Evolutionary conservation across 1,140 invertebrate genomes (phyloP).

Genomic region (Drosophila ohnishii): DNA sequence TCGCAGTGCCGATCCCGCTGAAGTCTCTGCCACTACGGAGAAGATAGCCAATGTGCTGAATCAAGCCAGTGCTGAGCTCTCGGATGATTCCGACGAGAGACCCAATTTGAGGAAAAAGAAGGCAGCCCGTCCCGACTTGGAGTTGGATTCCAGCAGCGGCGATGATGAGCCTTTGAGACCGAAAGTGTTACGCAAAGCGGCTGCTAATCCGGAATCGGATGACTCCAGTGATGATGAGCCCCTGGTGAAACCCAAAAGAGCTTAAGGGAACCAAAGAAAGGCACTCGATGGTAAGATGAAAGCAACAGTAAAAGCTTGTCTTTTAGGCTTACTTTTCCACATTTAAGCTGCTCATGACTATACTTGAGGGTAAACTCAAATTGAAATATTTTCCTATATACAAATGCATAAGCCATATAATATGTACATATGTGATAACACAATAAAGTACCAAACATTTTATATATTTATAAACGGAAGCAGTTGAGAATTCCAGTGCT

Average conservation of each 20-base stretch:
- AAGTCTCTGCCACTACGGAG: slow-evolving; percentile 2
- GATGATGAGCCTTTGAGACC: not conserved
- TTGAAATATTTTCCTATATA: slow-evolving; percentile 6
- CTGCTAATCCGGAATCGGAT: slow-evolving; percentile 2
- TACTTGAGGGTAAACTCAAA: not conserved
- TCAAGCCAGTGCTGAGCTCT: not conserved
- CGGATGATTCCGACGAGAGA: slow-evolving; percentile 11
- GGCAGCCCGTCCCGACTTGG: not conserved
- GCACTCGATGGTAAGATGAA: not conserved
- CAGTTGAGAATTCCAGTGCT: not conserved
- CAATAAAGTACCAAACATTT: slow-evolving; percentile 12
- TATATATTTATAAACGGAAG: slow-evolving; percentile 14
- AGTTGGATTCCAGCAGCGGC: not conserved
- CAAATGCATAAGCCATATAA: not conserved
- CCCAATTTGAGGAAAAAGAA: not conserved
- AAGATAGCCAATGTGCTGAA: slow-evolving; percentile 35
- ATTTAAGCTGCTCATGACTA: not conserved
- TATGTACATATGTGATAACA: slow-evolving; percentile 25
- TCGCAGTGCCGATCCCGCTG: slow-evolving; percentile 2
- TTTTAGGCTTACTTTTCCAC: not conserved
- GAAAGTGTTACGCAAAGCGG: not conserved
- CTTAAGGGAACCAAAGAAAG: not conserved
- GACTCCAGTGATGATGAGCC: slow-evolving; percentile 31
- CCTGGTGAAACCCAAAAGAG: slow-evolving; percentile 4
- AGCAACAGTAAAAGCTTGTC: not conserved